Conservation (phyloP, 2,113 vertebrate species). For the Atherinomorus stipes region DNA sequence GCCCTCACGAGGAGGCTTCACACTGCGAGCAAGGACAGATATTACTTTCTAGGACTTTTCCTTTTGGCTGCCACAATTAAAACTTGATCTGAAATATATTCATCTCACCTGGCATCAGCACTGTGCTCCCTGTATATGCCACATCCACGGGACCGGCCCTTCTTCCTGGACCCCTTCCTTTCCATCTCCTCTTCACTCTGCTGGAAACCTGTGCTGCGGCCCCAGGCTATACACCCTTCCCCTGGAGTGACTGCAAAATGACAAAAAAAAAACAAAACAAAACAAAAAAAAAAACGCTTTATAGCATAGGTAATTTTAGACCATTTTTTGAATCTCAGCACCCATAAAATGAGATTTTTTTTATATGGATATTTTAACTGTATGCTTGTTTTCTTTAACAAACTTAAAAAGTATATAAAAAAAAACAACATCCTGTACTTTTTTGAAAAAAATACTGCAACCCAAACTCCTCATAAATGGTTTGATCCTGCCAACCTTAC, state of each 20-base stretch:
- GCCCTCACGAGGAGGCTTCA: slow-evolving; percentile 89
- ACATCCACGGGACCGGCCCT: slow-evolving; percentile 87
- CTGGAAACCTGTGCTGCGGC: slow-evolving; percentile 83
- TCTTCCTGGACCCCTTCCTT: slow-evolving; percentile 91
- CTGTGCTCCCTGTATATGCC: slow-evolving; percentile 86
- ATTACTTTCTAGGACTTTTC: background rate
- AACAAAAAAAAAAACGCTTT: background rate
- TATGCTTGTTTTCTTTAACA: too few species aligned
- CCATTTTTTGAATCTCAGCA: too few species aligned
- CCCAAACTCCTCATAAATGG: too few species aligned
- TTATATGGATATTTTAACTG: too few species aligned
- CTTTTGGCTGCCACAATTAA: background rate
- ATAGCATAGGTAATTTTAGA: too few species aligned
- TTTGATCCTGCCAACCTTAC: too few species aligned
- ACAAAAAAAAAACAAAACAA: background rate
- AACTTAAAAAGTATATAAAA: too few species aligned
- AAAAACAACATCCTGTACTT: too few species aligned
- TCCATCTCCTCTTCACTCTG: slow-evolving; percentile 89
- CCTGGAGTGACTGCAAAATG: slow-evolving; percentile 88
- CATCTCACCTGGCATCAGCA: slow-evolving; percentile 88
- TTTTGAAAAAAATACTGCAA: too few species aligned
- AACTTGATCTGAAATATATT: background rate
- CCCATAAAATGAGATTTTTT: too few species aligned
- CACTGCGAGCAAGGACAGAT: slow-evolving; percentile 70
- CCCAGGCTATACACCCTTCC: slow-evolving; percentile 88